Evolutionary conservation across 2,113 vertebrate genomes (phyloP), one percentile per base, ranked within the genome.

Genomic region (Myotis brandtii): DNA sequence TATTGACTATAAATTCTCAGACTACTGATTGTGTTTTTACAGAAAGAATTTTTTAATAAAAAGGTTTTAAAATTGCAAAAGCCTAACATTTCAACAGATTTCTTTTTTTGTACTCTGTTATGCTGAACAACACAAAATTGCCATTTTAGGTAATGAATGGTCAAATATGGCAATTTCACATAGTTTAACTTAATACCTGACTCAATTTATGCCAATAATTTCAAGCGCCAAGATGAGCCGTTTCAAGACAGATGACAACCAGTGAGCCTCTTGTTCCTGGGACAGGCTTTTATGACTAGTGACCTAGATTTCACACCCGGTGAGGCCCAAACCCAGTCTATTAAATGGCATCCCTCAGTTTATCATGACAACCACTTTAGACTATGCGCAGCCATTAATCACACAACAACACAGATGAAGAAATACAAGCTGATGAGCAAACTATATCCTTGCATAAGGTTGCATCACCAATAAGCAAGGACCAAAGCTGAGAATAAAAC

Each of bases 301-400:
- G 94, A 97, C 82, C 94, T 67, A 96, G 64, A 96, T 95, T 84
- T 86, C 91, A 96, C 62, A 97, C 89, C 88, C 37, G 0, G 56
- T 91, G 77, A 52, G 86, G 96, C 50, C 52, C 84, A 82, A 92
- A 94, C 20, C 21, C 70, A 80, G 37, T 75, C 97, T 95, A 37
- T 52, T 64, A 97, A 81, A 76, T 0, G 37, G 64, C 34, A 6
- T 79, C 54, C 56, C 52, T 90, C 54, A 52, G 64, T 40, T 96
- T 90, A 92, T 73, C 23, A 1, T 64, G 92, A 96, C 92, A n/a
- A 66, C 40, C 62, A 50, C 83, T 90, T 95, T 83, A 75, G 93
- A 92, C 59, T 75, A 43, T 0, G 64, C 76, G 37, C 70, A 92
- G 70, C 50, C 64, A 50, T 70, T 23, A 85, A 50, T 86, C 91